Percentiles rank a stretch among this genome's conserved stretches.
These are phyloP conservation scores for Amiota mariae DNA, from an alignment of 2,888 invertebrate genomes.

Conservation along the genomic window DNA sequence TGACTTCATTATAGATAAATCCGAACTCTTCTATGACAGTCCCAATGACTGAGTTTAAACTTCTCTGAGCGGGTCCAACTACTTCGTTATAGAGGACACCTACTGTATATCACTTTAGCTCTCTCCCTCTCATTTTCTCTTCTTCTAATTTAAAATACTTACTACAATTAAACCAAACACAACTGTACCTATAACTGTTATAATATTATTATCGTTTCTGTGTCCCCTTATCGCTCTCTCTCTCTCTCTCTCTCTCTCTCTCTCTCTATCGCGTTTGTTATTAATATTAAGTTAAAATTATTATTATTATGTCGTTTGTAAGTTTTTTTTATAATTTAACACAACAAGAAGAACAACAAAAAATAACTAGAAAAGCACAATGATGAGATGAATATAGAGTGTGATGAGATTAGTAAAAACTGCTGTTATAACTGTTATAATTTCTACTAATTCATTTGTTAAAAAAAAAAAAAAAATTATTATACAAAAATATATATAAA, in stretches of 20 bases:
- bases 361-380: slow-evolving; percentile 2
- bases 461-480: too few species aligned
- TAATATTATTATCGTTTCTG: not conserved
- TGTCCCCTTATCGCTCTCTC: too few species aligned
- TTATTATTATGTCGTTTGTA: slow-evolving; percentile 31
- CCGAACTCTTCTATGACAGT: too few species aligned
- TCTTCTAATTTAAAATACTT: not conserved
- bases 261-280: too few species aligned
- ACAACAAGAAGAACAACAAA: slow-evolving; percentile 21
- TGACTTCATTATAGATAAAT: not conserved
- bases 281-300: too few species aligned
- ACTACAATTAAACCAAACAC: slow-evolving; percentile 13
- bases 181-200: slow-evolving; percentile 16
- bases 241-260: too few species aligned
- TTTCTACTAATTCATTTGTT: not conserved
- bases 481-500: too few species aligned
- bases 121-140: not conserved
- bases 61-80: too few species aligned
- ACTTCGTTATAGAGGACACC: slow-evolving; percentile 36
- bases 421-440: not conserved
- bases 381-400: slow-evolving; percentile 4
- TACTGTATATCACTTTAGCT: not conserved
- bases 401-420: not conserved
- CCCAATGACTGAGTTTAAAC: too few species aligned
- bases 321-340: slow-evolving; percentile 41